Conservation (phyloP, 1,140 invertebrate genomes). For the Ostrea edulis region DNA sequence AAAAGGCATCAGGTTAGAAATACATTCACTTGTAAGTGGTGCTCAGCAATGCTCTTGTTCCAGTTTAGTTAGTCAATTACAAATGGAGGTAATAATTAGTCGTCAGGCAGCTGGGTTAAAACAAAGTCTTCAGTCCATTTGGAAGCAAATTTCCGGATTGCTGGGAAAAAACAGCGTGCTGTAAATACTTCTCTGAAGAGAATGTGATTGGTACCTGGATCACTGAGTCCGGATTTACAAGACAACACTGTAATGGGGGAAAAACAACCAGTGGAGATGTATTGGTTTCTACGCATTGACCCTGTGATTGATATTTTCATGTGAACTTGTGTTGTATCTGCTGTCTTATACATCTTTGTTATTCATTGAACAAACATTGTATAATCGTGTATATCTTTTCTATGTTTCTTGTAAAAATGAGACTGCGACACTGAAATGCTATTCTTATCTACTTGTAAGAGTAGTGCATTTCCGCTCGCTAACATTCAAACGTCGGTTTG, state of each 20-base stretch:
- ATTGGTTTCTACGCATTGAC: constrained; percentile 21
- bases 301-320: constrained; percentile 13
- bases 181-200: too few relatives aligned
- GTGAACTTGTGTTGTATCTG: background rate
- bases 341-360: constrained; percentile 13
- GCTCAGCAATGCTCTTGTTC: too few relatives aligned
- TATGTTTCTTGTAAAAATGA: constrained; percentile 19
- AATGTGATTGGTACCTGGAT: background rate
- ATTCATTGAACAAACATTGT: background rate
- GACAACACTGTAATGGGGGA: background rate
- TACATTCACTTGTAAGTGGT: too few relatives aligned
- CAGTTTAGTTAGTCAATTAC: too few relatives aligned
- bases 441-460: constrained; percentile 10
- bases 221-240: background rate
- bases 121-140: too few relatives aligned
- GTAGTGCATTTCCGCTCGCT: constrained; percentile 21
- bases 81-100: too few relatives aligned
- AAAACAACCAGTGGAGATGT: background rate
- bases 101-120: too few relatives aligned
- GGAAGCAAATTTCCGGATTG: too few relatives aligned
- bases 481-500: background rate
- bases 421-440: background rate
- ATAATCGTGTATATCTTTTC: constrained; percentile 20
- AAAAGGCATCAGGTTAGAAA: too few relatives aligned
- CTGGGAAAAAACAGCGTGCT: too few relatives aligned